Percentiles rank a stretch among this genome's conserved stretches.
Conservation (phyloP, 2,797 vertebrate genomes). For the Poecilia velifera region DNA sequence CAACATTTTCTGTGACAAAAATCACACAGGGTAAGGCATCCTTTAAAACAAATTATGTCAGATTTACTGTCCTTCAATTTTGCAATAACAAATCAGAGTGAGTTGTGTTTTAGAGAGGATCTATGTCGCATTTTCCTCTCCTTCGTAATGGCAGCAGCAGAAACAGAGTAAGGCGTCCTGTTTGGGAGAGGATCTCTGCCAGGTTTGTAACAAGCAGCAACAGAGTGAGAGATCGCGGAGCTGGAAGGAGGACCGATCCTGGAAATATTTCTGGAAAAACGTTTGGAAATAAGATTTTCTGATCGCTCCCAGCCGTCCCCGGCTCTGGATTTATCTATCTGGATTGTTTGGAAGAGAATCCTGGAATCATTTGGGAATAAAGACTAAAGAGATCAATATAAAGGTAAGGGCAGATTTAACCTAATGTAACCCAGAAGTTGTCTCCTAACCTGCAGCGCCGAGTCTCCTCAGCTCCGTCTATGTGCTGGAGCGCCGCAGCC, state of each 20-base stretch:
- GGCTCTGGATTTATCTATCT: not conserved
- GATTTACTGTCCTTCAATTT: not conserved
- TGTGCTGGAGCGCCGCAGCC: conserved; percentile 13
- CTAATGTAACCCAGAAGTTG: conserved; percentile 34
- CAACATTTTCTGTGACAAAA: not conserved
- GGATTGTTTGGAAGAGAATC: conserved; percentile 5
- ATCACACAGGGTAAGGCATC: not conserved
- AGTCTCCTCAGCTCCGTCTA: conserved; percentile 52
- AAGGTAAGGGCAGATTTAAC: conserved; percentile 36
- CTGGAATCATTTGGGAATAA: not conserved
- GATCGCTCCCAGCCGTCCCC: rapidly evolving
- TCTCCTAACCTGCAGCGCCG: conserved; percentile 25
- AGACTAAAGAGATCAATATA: not conserved
- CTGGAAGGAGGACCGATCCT: not conserved
- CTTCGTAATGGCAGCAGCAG: not conserved
- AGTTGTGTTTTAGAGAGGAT: not conserved
- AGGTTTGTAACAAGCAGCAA: conserved; percentile 19
- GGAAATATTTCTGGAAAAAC: not conserved
- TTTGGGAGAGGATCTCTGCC: conserved; percentile 8
- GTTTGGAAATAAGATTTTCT: not conserved
- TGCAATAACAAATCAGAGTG: not conserved
- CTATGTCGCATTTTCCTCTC: not conserved
- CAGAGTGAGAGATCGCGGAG: conserved; percentile 19
- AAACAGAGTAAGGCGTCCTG: conserved; percentile 1
- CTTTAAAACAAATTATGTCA: not conserved